Conservation (phyloP, 2,797 vertebrate species). For the Acrossocheilus fasciatus region DNA sequence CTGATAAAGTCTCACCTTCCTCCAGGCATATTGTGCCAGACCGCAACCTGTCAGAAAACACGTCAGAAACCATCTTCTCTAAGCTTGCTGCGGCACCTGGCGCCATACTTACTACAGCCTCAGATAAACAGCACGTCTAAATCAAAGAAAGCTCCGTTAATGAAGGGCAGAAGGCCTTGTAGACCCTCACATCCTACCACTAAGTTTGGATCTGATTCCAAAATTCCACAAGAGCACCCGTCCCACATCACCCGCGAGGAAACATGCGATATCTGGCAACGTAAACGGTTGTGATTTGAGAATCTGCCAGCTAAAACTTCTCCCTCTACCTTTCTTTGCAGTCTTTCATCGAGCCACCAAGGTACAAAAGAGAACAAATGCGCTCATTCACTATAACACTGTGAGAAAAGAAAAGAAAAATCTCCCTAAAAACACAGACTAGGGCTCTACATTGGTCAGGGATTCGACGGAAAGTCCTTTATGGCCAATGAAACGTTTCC, state of each 20-base stretch:
- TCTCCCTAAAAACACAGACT: slow-evolving; percentile 21
- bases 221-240: neutral
- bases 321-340: neutral
- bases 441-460: neutral
- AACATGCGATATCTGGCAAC: slow-evolving; percentile 30
- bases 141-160: neutral
- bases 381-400: neutral
- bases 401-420: neutral
- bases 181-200: neutral
- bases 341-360: neutral
- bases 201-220: neutral
- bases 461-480: neutral
- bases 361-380: neutral
- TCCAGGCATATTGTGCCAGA: neutral
- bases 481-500: neutral
- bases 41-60: neutral
- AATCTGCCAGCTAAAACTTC: slow-evolving; percentile 27
- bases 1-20: neutral
- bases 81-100: neutral
- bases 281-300: slow-evolving; percentile 46
- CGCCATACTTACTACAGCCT: neutral
- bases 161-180: neutral
- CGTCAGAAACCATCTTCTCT: neutral
- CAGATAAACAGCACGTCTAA: neutral
- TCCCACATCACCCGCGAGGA: neutral